Percentiles rank a stretch among this genome's conserved stretches.
phyloP scores from a whole-genome alignment of 2,113 vertebrate genomes.

The Plectropomus leopardus region DNA sequence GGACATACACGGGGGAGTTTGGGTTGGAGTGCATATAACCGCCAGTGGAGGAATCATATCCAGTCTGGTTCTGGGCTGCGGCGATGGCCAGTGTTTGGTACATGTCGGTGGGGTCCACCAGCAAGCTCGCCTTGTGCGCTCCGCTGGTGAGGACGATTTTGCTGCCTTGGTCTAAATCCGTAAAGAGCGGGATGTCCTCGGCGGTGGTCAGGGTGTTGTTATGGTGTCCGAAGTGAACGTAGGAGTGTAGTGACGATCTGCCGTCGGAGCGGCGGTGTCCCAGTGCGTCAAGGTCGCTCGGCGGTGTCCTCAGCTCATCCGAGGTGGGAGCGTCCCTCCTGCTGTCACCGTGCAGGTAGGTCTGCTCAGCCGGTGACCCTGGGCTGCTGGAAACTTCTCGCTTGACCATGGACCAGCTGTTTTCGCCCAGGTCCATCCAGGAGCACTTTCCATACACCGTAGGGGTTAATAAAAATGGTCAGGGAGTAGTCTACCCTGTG shows the following conservation, averaged over 20 bases:
- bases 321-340: slow-evolving; percentile 84
- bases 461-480: slow-evolving; percentile 73
- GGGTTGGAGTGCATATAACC: slow-evolving; percentile 93
- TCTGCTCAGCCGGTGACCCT: slow-evolving; percentile 85
- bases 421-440: slow-evolving; percentile 98
- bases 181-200: slow-evolving; percentile 94
- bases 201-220: slow-evolving; percentile 83
- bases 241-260: slow-evolving; percentile 87
- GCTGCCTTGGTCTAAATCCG: slow-evolving; percentile 94
- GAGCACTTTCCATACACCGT: slow-evolving; percentile 85
- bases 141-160: slow-evolving; percentile 93
- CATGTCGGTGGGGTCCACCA: slow-evolving; percentile 94
- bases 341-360: slow-evolving; percentile 85
- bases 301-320: slow-evolving; percentile 84
- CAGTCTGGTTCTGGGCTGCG: slow-evolving; percentile 89
- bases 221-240: slow-evolving; percentile 88
- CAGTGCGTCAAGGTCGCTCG: slow-evolving; percentile 81
- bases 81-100: slow-evolving; percentile 96
- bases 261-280: slow-evolving; percentile 83
- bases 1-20: slow-evolving; percentile 96
- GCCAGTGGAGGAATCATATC: slow-evolving; percentile 91
- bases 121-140: slow-evolving; percentile 87
- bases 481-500: slow-evolving; percentile 76
- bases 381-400: slow-evolving; percentile 89
- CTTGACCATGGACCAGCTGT: slow-evolving; percentile 95